A percentile compares a stretch with the other conserved stretches of the same genome.
phyloP scores from a whole-genome alignment of 2,113 vertebrate genomes.

The Chloropsis hardwickii region DNA sequence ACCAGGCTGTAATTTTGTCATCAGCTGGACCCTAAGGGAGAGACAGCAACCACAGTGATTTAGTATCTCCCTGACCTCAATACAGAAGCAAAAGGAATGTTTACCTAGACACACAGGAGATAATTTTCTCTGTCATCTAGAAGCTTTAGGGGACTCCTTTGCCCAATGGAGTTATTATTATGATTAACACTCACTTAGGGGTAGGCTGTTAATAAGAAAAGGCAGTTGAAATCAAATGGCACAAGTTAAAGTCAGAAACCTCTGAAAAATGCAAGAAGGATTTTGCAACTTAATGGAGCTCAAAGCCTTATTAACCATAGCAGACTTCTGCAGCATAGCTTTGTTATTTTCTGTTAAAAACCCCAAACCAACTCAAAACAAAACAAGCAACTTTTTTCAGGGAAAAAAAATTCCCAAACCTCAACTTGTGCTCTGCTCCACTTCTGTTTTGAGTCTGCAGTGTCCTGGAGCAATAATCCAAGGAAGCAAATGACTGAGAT shows the following conservation, averaged over 20 bases:
- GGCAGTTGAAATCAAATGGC: neutral
- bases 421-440: neutral
- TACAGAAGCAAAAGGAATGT: neutral
- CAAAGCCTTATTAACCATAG: neutral
- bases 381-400: neutral
- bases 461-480: neutral
- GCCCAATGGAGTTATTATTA: neutral
- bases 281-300: neutral
- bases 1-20: neutral
- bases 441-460: neutral
- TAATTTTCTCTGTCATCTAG: neutral
- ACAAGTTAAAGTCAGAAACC: neutral
- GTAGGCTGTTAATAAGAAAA: neutral
- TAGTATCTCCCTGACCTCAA: neutral
- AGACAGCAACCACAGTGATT: neutral
- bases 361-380: neutral
- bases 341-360: neutral
- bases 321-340: neutral
- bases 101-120: neutral
- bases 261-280: neutral
- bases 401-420: neutral
- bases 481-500: neutral
- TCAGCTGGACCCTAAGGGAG: neutral
- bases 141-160: neutral
- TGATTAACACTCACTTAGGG: neutral